Evolutionary conservation across 2,113 vertebrate genomes (phyloP), one percentile per base, ranked within the genome.

Genomic region (Mionectes macconnelli): DNA sequence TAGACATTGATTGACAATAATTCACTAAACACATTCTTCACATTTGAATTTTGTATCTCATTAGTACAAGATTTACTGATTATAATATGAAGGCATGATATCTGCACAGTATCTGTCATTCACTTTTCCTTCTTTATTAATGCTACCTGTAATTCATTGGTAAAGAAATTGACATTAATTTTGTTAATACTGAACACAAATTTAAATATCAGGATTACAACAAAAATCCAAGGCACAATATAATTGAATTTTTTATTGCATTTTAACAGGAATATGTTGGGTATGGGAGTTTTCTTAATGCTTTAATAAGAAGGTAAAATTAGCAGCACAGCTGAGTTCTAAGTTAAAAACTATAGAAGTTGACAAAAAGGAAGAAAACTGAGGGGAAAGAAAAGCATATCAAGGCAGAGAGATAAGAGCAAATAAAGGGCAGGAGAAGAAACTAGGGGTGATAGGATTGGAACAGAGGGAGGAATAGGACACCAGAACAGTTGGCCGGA

Each of bases 21-120:
- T 96, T 96, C 94, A 96, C 92, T 96, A 95, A 98, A 97, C 45
- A 94, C 73, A 92, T 95, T 98, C 79, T 97, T 98, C 96, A 93
- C 92, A 82, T 96, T 96, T 98, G 98, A 97, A 92, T 97, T 96
- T 97, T 97, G 75, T 95, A 76, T 96, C 97, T 98, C 95, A 97
- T 97, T 98, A 98, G 96, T 96, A 84, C 19, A 52, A 98, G 96
- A 98, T 98, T 97, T 98, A 93, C 90, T 42, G 83, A 97, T 97
- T 97, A 8, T 96, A 90, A 94, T 84, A 80, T 57, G 84, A 97
- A 96, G 89, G 74, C 57, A 95, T 4, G 18, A 49, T 97, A 82
- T 96, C 93, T 96, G 73, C 88, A 92, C 95, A 77, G 39, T 93
- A 93, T 82, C 80, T 96, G 79, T 62, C 91, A 88, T 95, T 96